Conservation (phyloP, 2,888 invertebrate species). For the Liopterus haemorrhoidalis region DNA sequence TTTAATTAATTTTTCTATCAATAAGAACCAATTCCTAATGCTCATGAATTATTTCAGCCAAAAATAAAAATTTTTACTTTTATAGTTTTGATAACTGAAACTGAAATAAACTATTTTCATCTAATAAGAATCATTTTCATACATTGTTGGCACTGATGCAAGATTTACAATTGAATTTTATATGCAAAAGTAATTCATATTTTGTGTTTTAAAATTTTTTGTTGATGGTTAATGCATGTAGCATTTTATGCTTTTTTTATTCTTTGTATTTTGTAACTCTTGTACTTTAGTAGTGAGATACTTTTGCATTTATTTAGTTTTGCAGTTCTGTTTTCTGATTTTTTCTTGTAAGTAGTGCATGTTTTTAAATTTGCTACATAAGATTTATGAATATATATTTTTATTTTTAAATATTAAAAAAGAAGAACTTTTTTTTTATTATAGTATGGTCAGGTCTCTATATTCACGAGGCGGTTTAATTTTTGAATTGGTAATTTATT, state of each 20-base stretch:
- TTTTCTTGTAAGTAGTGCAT: conserved; percentile 3
- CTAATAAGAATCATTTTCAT: no score
- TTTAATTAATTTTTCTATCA: no score
- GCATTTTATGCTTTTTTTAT: background rate
- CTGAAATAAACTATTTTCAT: no score
- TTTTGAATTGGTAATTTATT: no score
- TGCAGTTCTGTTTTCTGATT: conserved; percentile 1
- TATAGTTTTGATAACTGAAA: background rate
- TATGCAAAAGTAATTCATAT: conserved; percentile 10
- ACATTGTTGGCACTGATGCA: conserved; percentile 1
- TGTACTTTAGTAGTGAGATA: background rate
- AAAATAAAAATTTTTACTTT: background rate
- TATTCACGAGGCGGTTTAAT: no score
- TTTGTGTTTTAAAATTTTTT: background rate
- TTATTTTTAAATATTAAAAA: no score
- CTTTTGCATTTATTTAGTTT: background rate
- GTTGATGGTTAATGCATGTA: background rate
- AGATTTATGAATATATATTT: no score
- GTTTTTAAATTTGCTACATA: background rate
- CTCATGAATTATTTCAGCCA: no score
- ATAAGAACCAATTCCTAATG: no score
- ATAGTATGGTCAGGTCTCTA: no score
- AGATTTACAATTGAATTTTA: background rate
- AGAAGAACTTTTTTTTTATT: no score
- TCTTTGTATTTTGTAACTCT: background rate